Evolutionary conservation across 2,797 vertebrate species (phyloP).

Genomic region (Eurystomus glaucurus): DNA sequence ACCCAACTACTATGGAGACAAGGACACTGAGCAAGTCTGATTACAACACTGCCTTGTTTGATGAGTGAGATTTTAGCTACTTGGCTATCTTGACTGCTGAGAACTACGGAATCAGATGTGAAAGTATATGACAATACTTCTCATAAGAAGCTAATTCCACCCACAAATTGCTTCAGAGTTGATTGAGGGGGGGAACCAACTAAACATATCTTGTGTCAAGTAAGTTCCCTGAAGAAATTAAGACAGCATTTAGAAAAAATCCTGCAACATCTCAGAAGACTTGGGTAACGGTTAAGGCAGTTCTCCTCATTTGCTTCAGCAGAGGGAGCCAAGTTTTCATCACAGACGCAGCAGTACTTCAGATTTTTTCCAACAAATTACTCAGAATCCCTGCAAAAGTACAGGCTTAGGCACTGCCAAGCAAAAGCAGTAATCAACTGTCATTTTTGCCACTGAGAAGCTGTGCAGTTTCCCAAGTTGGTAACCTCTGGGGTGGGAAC

Average conservation of each 20-base stretch:
- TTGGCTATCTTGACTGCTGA: not conserved
- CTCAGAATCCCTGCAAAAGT: not conserved
- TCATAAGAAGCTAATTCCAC: not conserved
- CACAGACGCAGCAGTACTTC: not conserved
- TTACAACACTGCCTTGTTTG: not conserved
- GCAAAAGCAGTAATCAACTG: fast-evolving
- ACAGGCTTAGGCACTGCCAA: not conserved
- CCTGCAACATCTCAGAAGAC: not conserved
- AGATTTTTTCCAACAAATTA: not conserved
- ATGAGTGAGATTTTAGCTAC: not conserved
- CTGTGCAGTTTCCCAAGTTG: fast-evolving
- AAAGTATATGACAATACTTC: not conserved
- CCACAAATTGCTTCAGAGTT: not conserved
- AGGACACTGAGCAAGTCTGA: not conserved
- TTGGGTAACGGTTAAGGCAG: not conserved
- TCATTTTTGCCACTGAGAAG: not conserved
- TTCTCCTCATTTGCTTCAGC: not conserved
- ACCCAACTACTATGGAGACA: not conserved
- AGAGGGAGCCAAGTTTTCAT: not conserved
- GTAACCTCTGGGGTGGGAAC: fast-evolving
- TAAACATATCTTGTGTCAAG: not conserved
- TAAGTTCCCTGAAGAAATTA: not conserved
- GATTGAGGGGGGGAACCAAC: no score
- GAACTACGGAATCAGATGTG: not conserved
- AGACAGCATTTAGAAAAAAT: not conserved